Conservation (phyloP, 2,797 vertebrate species). For the Schizopygopsis pylzovi region DNA sequence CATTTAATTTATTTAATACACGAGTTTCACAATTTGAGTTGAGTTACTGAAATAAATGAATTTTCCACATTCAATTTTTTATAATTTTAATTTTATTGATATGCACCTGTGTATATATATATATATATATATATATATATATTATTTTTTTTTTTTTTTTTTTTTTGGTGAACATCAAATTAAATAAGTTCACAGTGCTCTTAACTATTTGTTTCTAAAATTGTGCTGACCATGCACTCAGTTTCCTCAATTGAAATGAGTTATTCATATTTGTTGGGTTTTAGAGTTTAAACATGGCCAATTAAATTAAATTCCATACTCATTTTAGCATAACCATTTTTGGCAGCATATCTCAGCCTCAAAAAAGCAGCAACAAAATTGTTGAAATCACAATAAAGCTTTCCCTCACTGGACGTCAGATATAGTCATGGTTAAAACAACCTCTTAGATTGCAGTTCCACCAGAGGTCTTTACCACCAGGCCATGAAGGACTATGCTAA, state of each 20-base stretch:
- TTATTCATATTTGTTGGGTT: background rate
- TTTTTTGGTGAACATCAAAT: background rate
- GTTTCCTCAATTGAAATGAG: background rate
- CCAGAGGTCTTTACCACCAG: constrained; percentile 44
- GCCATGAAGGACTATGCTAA: constrained; percentile 45
- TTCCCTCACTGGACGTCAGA: constrained; percentile 15
- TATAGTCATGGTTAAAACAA: constrained; percentile 25
- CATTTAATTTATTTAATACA: no score
- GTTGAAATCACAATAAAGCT: constrained; percentile 14
- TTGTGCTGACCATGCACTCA: no score
- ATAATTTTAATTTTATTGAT: no score
- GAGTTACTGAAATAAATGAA: no score
- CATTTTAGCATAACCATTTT: background rate
- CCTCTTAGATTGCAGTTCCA: constrained; percentile 8
- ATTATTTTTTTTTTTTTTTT: no score
- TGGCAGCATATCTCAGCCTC: background rate
- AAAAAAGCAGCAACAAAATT: background rate
- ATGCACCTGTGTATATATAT: no score
- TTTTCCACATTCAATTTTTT: no score
- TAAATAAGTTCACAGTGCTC: background rate
- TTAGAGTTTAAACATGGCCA: background rate
- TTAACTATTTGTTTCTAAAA: background rate
- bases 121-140: no score
- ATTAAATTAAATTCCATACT: background rate
- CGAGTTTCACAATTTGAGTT: no score